Evolutionary conservation across 2,797 vertebrate species (phyloP), one percentile per base, ranked within the genome.

Genomic region (Nothura maculosa): DNA sequence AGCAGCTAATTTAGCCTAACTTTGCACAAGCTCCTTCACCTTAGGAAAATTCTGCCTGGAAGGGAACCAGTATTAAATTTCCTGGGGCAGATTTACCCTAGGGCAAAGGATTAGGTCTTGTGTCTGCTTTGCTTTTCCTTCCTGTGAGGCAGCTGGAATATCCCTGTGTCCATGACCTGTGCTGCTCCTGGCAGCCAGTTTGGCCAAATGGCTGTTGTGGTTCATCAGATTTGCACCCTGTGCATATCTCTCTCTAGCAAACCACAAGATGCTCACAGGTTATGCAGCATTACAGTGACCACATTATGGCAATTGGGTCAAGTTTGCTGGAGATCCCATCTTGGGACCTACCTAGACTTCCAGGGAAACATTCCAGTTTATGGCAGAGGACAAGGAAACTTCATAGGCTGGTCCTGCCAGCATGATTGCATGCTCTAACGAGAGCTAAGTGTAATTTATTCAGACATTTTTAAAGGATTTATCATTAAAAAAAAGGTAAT

Each of bases 1-100:
- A 88, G 78, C 40, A 81, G 85, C 91, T 88, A 89, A 91, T 85
- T 89, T 69, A 81, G 70, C 70, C 83, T n/a, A 93, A 90, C 55
- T 85, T 91, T 9, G 17, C 60, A 81, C 77, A 73, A 79, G 79
- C 73, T 87, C 70, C 36, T 92, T 77, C 69, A 66, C 77, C 43
- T 63, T 74, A 79, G 82, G 67, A 93, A 86, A 92, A 57, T 25
- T 87, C 18, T 34, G 90, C 2, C 32, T 94, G 80, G 77, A 79
- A 86, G 13, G 57, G 8, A 91, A 81, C 17, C n/a, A 34, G 17
- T 38, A 11, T 63, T 66, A 67, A 86, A 84, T 70, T 76, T 92
- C 91, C 92, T 30, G 47, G 91, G 89, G 87, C 87, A 81, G 60
- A 67, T 45, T 89, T 93, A 94, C 66, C 67, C 81, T 67, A 81